phyloP scores from a whole-genome alignment of 1,140 invertebrate genomes.

The Anastrepha obliqua region DNA sequence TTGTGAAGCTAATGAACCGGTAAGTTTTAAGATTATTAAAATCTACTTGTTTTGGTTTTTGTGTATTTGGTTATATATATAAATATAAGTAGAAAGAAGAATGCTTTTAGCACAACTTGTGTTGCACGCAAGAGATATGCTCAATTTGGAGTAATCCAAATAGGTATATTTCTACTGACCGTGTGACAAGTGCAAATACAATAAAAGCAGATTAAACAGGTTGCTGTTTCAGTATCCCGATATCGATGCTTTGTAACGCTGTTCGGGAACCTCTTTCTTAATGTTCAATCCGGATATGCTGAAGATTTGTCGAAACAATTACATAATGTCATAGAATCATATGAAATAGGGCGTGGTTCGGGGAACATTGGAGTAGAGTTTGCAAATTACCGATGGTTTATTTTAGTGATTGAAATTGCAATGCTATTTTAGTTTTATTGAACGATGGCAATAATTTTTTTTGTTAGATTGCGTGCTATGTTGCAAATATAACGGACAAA shows the following conservation, averaged over 20 bases:
- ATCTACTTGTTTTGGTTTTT: background rate
- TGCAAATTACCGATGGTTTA: no score
- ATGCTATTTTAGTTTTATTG: no score
- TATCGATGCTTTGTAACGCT: slow-evolving; percentile 74
- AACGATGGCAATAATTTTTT: no score
- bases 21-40: slow-evolving; percentile 70
- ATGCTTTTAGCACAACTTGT: slow-evolving; percentile 73
- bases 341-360: background rate
- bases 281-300: slow-evolving; percentile 77
- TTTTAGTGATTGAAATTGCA: no score
- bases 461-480: no score
- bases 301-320: slow-evolving; percentile 62
- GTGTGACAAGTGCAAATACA: slow-evolving; percentile 69
- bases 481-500: no score
- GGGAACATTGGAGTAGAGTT: background rate
- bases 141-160: slow-evolving; percentile 11
- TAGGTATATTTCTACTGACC: slow-evolving; percentile 63
- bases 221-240: background rate
- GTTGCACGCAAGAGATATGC: slow-evolving; percentile 64
- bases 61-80: background rate
- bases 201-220: slow-evolving; percentile 71
- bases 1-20: slow-evolving; percentile 97
- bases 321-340: background rate
- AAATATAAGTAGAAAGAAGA: background rate
- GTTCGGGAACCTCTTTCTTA: slow-evolving; percentile 78